Evolutionary conservation across 1,140 invertebrate genomes (phyloP).

Genomic region (Anthonomus grandis): DNA sequence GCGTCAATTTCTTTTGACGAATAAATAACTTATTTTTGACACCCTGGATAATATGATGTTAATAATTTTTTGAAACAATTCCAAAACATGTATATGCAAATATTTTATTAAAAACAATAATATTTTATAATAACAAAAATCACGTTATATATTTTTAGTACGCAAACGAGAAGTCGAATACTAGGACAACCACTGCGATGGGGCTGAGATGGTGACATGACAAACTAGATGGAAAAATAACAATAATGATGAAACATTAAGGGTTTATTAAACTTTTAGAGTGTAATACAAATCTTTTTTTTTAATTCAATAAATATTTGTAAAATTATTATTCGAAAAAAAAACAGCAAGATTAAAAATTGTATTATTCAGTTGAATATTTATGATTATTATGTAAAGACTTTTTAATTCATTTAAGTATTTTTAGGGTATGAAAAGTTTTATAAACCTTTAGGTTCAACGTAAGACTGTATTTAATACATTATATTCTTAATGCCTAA

Average conservation of each 20-base stretch:
- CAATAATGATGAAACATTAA: constrained; percentile 10
- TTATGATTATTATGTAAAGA: too few species aligned
- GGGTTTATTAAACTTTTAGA: too few species aligned
- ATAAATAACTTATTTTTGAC: not conserved
- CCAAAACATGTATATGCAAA: not conserved
- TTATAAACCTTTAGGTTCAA: too few species aligned
- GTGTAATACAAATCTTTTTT: not conserved
- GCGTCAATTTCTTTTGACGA: not conserved
- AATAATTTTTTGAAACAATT: not conserved
- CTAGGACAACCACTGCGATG: constrained; percentile 41
- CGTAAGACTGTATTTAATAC: too few species aligned
- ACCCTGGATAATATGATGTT: not conserved
- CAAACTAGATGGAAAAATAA: not conserved
- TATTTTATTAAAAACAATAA: not conserved
- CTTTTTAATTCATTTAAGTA: too few species aligned
- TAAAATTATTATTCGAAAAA: not conserved
- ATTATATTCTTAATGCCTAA: too few species aligned
- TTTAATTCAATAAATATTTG: not conserved
- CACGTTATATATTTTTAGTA: constrained; percentile 10
- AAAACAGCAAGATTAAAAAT: too few species aligned
- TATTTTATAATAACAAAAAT: not conserved
- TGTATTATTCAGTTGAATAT: too few species aligned
- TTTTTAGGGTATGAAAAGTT: too few species aligned
- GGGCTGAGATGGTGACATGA: constrained; percentile 30
- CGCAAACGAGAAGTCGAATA: constrained; percentile 29